Evolutionary conservation across 2,888 invertebrate genomes (phyloP).

Genomic region (Meteorus colon): DNA sequence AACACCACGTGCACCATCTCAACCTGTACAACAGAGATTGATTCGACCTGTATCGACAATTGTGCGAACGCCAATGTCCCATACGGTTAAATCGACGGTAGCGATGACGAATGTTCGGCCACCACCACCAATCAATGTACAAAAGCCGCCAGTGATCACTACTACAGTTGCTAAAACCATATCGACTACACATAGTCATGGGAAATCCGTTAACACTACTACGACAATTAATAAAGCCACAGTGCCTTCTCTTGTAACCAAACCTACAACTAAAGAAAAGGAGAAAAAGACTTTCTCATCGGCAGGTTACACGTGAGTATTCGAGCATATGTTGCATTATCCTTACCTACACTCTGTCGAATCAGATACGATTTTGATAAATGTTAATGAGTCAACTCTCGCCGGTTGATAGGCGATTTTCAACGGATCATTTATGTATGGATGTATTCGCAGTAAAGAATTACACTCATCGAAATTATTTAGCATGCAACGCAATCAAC

Average conservation of each 20-base stretch:
- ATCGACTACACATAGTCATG: constrained; percentile 59
- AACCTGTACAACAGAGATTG: constrained; percentile 76
- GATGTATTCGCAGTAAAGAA: too few relatives aligned
- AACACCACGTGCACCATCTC: constrained; percentile 72
- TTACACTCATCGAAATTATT: too few relatives aligned
- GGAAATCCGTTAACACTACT: constrained; percentile 68
- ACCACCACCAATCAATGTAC: constrained; percentile 45
- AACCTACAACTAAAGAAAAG: constrained; percentile 83
- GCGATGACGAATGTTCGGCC: constrained; percentile 63
- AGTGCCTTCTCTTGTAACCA: constrained; percentile 75
- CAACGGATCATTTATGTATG: too few relatives aligned
- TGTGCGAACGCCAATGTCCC: constrained; percentile 66
- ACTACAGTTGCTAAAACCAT: constrained; percentile 70
- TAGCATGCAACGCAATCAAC: too few relatives aligned
- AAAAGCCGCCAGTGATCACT: constrained; percentile 59
- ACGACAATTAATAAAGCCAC: constrained; percentile 75
- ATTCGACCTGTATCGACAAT: constrained; percentile 69
- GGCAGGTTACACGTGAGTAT: constrained; percentile 74
- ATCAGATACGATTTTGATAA: too few relatives aligned
- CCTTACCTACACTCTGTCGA: neutral
- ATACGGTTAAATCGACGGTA: constrained; percentile 67
- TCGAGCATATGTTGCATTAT: constrained; percentile 18
- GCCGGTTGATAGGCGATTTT: too few relatives aligned
- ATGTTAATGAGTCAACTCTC: too few relatives aligned
- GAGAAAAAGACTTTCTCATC: constrained; percentile 82